Conservation (phyloP, 1,140 invertebrate species). For the Drosophila jambulina region DNA sequence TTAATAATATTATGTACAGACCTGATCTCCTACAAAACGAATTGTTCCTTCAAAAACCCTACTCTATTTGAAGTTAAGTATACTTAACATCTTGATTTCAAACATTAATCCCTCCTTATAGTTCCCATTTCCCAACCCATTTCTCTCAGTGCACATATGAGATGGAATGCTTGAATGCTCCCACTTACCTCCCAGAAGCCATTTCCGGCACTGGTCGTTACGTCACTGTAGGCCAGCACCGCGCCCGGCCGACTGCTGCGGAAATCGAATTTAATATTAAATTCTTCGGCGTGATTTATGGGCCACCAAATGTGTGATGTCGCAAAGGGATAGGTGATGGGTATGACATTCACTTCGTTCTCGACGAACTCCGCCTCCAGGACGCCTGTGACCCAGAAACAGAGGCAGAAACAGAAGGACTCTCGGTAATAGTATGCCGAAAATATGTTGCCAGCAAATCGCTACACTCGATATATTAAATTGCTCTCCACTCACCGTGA, state of each 20-base stretch:
- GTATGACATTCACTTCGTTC: slow-evolving; percentile 93
- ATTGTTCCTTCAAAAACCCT: no score
- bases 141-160: slow-evolving; percentile 33
- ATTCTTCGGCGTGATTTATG: slow-evolving; percentile 88
- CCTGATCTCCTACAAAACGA: no score
- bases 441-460: slow-evolving; percentile 36
- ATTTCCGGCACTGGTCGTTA: slow-evolving; percentile 89
- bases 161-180: slow-evolving; percentile 72
- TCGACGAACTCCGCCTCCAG: slow-evolving; percentile 93
- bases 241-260: slow-evolving; percentile 93
- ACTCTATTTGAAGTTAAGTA: no score
- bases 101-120: background rate
- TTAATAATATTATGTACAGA: no score
- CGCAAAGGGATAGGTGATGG: slow-evolving; percentile 96
- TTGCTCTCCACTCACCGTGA: slow-evolving; percentile 86
- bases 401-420: slow-evolving; percentile 41
- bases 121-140: background rate
- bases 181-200: slow-evolving; percentile 94
- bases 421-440: slow-evolving; percentile 26
- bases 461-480: slow-evolving; percentile 41
- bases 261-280: slow-evolving; percentile 94
- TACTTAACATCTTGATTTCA: background rate
- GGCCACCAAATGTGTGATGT: slow-evolving; percentile 95
- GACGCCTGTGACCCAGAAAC: slow-evolving; percentile 86
- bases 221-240: slow-evolving; percentile 93